Conservation (phyloP, 2,797 vertebrate genomes). For the Acanthurus tractus region DNA sequence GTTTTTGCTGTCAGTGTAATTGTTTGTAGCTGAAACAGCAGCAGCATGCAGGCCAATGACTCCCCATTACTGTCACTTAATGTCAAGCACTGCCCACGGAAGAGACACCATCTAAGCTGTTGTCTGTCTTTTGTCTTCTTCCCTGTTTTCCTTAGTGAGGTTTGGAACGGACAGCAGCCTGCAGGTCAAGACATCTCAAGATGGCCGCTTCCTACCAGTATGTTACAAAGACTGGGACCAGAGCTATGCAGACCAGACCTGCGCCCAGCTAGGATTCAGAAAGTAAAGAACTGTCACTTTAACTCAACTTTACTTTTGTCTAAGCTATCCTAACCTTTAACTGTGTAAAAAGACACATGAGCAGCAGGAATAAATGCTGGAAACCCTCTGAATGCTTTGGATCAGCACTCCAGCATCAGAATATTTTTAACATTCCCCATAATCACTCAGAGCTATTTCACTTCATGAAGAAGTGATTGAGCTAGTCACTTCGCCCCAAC, state of each 20-base stretch:
- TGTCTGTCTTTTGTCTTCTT: neutral
- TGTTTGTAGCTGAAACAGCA: neutral
- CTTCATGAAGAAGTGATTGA: constrained; percentile 26
- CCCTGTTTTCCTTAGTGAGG: constrained; percentile 82
- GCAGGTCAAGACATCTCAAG: constrained; percentile 83
- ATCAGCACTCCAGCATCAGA: neutral
- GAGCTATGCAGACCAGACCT: constrained; percentile 84
- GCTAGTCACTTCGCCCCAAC: neutral
- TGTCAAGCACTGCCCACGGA: neutral
- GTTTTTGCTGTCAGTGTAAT: constrained; percentile 7
- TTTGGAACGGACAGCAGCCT: constrained; percentile 80
- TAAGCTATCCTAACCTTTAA: neutral
- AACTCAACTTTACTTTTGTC: neutral
- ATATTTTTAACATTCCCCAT: neutral
- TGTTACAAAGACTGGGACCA: constrained; percentile 86
- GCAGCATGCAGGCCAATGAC: neutral
- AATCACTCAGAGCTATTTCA: constrained; percentile 5
- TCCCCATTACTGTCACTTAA: constrained; percentile 1
- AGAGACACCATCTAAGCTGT: neutral
- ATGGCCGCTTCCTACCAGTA: constrained; percentile 88
- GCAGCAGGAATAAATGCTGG: neutral
- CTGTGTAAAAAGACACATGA: neutral
- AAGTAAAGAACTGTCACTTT: constrained; percentile 75
- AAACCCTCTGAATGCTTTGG: neutral
- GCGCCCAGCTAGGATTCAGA: constrained; percentile 89